Conservation (phyloP, 2,797 vertebrate species). For the Danio albolineatus region DNA sequence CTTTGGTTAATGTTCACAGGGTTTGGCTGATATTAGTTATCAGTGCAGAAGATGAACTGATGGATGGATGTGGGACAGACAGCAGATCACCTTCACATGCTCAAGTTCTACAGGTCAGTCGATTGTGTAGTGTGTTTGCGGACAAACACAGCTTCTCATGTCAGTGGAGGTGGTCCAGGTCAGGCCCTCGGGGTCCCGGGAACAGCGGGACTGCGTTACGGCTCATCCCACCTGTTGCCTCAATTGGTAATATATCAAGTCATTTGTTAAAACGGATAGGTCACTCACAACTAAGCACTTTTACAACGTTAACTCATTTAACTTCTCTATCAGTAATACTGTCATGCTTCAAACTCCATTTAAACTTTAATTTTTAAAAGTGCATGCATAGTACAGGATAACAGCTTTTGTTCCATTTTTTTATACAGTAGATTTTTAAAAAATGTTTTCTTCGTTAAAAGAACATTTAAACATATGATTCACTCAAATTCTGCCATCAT, state of each 20-base stretch:
- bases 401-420: too few relatives aligned
- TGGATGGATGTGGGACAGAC: conserved; percentile 37
- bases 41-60: conserved; percentile 26
- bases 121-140: conserved; percentile 52
- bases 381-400: too few relatives aligned
- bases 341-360: not conserved
- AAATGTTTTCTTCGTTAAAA: too few relatives aligned
- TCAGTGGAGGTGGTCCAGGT: conserved; percentile 20
- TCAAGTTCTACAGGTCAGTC: not conserved
- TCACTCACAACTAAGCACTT: not conserved
- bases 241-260: conserved; percentile 17
- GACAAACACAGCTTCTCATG: conserved; percentile 50
- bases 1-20: conserved; percentile 33
- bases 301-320: too few relatives aligned
- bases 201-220: conserved; percentile 32
- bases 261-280: not conserved
- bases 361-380: too few relatives aligned
- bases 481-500: too few relatives aligned
- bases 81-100: conserved; percentile 50
- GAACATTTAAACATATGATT: too few relatives aligned
- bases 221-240: conserved; percentile 43
- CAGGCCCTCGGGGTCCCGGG: conserved; percentile 46
- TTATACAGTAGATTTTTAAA: too few relatives aligned
- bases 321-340: not conserved
- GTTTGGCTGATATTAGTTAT: conserved; percentile 30